Percentiles rank a stretch among this genome's conserved stretches.
These are phyloP conservation scores for Drosophila asahinai DNA, from an alignment of 1,140 invertebrate genomes.

Conservation along the genomic window DNA sequence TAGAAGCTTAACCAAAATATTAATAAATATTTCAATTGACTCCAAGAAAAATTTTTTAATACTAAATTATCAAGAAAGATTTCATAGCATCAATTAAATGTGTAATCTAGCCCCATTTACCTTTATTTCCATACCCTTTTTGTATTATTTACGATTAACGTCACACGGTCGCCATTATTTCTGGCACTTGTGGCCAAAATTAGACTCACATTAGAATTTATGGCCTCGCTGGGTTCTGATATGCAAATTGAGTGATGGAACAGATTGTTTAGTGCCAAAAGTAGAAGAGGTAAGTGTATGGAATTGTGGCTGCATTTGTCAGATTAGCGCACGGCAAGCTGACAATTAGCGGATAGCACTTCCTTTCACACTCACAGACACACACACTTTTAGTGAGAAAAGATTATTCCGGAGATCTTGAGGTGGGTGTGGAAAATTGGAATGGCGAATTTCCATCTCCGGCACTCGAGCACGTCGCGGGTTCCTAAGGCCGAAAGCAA, in stretches of 20 bases:
- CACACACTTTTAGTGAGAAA: not conserved
- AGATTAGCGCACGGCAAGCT: slow-evolving; percentile 63
- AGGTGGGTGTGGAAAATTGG: slow-evolving; percentile 42
- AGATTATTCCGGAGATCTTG: slow-evolving; percentile 41
- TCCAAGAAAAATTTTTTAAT: not conserved
- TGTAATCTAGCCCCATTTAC: not conserved
- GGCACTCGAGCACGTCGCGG: slow-evolving; percentile 74
- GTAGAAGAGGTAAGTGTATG: slow-evolving; percentile 34
- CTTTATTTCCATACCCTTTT: not conserved
- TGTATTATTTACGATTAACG: slow-evolving; percentile 15
- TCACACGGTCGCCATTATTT: slow-evolving; percentile 15
- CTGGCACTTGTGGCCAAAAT: slow-evolving; percentile 42
- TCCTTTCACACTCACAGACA: slow-evolving; percentile 53
- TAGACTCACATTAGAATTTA: slow-evolving; percentile 46
- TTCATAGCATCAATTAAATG: not conserved
- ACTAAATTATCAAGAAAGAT: not conserved
- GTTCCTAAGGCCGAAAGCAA: slow-evolving; percentile 60
- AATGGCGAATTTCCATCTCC: slow-evolving; percentile 34
- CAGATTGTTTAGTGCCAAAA: slow-evolving; percentile 16
- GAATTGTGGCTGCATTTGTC: slow-evolving; percentile 57
- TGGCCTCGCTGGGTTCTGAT: slow-evolving; percentile 10
- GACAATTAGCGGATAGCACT: slow-evolving; percentile 75
- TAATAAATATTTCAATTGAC: too few relatives aligned
- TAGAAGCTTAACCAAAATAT: too few relatives aligned
- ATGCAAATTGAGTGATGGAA: slow-evolving; percentile 67